Percentiles rank a stretch among this genome's conserved stretches.
Conservation (phyloP, 2,888 invertebrate species). For the Papilio protenor region DNA sequence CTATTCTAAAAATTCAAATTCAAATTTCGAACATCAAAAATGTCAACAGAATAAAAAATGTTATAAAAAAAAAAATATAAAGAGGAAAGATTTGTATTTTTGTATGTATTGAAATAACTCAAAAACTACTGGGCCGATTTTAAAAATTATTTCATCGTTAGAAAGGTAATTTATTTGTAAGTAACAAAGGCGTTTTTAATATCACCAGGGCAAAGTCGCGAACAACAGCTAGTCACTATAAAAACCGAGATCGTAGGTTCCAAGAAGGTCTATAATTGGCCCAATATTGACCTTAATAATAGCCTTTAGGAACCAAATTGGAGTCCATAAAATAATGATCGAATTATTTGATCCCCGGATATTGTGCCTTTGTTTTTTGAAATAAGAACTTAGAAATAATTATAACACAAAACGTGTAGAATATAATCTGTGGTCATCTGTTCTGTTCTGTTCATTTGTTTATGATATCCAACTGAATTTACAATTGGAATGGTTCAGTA, state of each 20-base stretch:
- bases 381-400: background rate
- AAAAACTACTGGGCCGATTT: too few species aligned
- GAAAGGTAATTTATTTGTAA: too few species aligned
- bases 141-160: too few species aligned
- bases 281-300: conserved; percentile 51
- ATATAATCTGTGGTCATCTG: background rate
- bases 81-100: too few species aligned
- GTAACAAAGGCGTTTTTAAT: background rate
- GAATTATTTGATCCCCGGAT: conserved; percentile 46
- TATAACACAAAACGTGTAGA: background rate
- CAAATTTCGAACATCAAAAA: too few species aligned
- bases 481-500: too few species aligned
- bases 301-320: conserved; percentile 66
- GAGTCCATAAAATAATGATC: conserved; percentile 79
- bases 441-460: background rate
- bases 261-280: conserved; percentile 48
- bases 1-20: too few species aligned
- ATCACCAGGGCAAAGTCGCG: too few species aligned
- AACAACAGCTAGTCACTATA: background rate
- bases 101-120: too few species aligned
- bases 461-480: too few species aligned
- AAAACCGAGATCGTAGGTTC: conserved; percentile 22
- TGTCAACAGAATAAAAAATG: too few species aligned
- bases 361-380: conserved; percentile 8
- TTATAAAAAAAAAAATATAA: too few species aligned